phyloP scores from a whole-genome alignment of 2,113 vertebrate genomes.

The Bothrops jararaca region DNA sequence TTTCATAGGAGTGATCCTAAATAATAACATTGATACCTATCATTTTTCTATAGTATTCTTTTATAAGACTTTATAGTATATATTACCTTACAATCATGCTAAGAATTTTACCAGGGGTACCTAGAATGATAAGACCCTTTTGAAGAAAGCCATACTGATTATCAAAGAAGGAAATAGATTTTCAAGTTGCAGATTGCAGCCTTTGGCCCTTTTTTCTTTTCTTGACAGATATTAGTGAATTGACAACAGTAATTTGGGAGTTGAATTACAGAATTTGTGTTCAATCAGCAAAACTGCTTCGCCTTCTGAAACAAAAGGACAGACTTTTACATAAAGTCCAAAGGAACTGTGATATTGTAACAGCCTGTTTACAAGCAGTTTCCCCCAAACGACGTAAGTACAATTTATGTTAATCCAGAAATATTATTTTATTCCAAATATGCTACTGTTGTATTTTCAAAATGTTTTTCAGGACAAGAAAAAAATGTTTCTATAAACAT shows the following conservation, averaged over 20 bases:
- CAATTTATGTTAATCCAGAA: background rate
- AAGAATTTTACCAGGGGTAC: background rate
- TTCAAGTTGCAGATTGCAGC: background rate
- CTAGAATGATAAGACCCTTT: background rate
- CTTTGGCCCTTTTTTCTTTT: conserved; percentile 34
- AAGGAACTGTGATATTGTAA: conserved; percentile 91
- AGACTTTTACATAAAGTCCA: conserved; percentile 83
- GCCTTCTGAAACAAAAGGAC: conserved; percentile 90
- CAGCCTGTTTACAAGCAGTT: conserved; percentile 90
- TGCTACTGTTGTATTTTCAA: background rate
- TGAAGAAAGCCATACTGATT: background rate
- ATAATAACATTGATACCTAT: background rate
- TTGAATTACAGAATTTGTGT: conserved; percentile 81
- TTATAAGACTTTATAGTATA: background rate
- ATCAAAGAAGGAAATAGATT: background rate
- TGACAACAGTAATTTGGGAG: conserved; percentile 82
- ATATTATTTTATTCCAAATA: conserved; percentile 22
- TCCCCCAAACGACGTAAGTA: conserved; percentile 93
- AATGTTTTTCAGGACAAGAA: background rate
- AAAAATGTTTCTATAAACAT: background rate
- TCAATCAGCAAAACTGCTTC: conserved; percentile 88
- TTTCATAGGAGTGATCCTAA: background rate
- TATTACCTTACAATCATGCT: background rate
- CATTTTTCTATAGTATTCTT: background rate
- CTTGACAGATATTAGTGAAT: conserved; percentile 75